Evolutionary conservation across 2,888 invertebrate species (phyloP).

Genomic region (Merodon equestris): DNA sequence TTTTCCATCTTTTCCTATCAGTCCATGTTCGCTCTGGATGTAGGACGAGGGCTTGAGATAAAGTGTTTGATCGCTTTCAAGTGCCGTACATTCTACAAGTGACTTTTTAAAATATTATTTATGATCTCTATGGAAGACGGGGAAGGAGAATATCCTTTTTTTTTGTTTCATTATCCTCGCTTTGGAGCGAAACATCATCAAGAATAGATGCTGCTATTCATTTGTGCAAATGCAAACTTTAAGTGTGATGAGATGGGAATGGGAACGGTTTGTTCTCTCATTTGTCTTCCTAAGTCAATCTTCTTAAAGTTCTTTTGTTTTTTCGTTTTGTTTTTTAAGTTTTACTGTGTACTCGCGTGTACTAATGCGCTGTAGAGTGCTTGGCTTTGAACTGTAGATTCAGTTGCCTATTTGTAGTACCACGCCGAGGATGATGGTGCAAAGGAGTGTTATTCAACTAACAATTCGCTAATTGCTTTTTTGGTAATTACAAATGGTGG

Average conservation of each 20-base stretch:
- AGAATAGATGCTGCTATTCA: conserved; percentile 30
- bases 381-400: conserved; percentile 42
- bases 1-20: conserved; percentile 30
- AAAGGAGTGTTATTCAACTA: conserved; percentile 11
- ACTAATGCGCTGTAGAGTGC: conserved; percentile 36
- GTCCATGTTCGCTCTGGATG: background rate
- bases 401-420: conserved; percentile 38
- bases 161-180: background rate
- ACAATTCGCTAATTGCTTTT: conserved; percentile 51
- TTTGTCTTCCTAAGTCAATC: conserved; percentile 47
- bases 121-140: conserved; percentile 30
- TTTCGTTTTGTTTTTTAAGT: no score
- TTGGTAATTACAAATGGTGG: conserved; percentile 38
- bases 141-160: background rate
- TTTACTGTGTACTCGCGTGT: background rate
- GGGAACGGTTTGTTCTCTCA: conserved; percentile 46
- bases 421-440: background rate
- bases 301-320: conserved; percentile 26
- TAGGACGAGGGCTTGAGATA: background rate
- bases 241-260: background rate
- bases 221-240: conserved; percentile 9
- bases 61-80: conserved; percentile 54
- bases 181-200: conserved; percentile 18
- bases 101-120: conserved; percentile 62
- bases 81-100: conserved; percentile 56